These are phyloP conservation scores for Leuciscus idus DNA, from an alignment of 2,113 vertebrate species.

Conservation along the genomic window DNA sequence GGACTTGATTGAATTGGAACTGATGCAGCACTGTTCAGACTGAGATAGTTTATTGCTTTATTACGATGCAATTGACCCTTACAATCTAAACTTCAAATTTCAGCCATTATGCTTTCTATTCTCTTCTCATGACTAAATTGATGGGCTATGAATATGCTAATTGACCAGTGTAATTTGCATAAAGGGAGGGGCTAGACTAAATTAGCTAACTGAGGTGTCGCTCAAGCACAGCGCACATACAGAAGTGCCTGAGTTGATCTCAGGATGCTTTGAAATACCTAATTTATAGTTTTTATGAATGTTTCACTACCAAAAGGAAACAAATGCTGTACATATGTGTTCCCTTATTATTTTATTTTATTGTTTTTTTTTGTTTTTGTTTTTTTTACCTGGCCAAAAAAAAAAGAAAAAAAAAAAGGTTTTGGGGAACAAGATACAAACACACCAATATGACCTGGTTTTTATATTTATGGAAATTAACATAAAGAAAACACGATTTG, in stretches of 20 bases:
- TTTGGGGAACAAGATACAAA: slow-evolving; percentile 79
- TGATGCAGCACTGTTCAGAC: slow-evolving; percentile 4
- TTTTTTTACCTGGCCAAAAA: slow-evolving; percentile 73
- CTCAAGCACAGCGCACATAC: slow-evolving; percentile 52
- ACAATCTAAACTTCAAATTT: slow-evolving; percentile 30
- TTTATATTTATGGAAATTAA: slow-evolving; percentile 73
- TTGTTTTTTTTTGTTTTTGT: slow-evolving; percentile 48
- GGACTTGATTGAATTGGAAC: slow-evolving; percentile 51
- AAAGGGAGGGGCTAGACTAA: slow-evolving; percentile 35
- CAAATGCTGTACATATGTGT: slow-evolving; percentile 82
- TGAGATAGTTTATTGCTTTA: slow-evolving; percentile 33
- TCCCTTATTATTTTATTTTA: slow-evolving; percentile 69
- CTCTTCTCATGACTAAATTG: slow-evolving; percentile 37
- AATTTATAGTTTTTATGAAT: slow-evolving; percentile 73
- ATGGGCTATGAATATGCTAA: slow-evolving; percentile 37
- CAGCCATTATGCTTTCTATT: slow-evolving; percentile 46
- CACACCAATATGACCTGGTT: slow-evolving; percentile 74
- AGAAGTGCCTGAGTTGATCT: slow-evolving; percentile 51
- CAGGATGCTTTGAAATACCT: slow-evolving; percentile 58
- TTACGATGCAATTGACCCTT: background rate
- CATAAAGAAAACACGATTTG: slow-evolving; percentile 67
- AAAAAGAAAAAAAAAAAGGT: slow-evolving; percentile 53
- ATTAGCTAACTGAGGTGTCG: background rate
- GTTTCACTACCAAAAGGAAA: slow-evolving; percentile 75
- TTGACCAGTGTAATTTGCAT: slow-evolving; percentile 36